Evolutionary conservation across 2,888 invertebrate genomes (phyloP).

Genomic region (Elmis aenea): DNA sequence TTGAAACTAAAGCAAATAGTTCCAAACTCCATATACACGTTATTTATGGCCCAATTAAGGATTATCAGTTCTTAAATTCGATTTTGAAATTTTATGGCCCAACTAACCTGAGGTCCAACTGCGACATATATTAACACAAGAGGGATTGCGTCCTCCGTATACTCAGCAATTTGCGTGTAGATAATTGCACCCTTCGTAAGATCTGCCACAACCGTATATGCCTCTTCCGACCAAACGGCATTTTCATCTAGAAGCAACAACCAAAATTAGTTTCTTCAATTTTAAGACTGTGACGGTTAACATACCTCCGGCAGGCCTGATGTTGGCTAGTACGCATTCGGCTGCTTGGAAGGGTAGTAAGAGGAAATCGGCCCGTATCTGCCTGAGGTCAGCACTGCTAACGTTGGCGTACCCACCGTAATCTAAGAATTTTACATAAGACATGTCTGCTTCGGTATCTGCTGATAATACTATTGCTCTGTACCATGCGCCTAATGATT

Average conservation of each 20-base stretch:
- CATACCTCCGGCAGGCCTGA: slow-evolving; percentile 71
- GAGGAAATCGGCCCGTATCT: slow-evolving; percentile 92
- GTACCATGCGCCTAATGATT: slow-evolving; percentile 82
- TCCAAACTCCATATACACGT: too few relatives aligned
- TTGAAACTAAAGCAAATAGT: too few relatives aligned
- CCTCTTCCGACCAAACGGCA: slow-evolving; percentile 69
- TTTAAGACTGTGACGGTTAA: too few relatives aligned
- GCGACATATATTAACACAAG: slow-evolving; percentile 78
- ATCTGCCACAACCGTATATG: slow-evolving; percentile 70
- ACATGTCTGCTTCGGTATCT: slow-evolving; percentile 64
- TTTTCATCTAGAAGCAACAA: slow-evolving; percentile 43
- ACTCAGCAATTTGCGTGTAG: slow-evolving; percentile 84
- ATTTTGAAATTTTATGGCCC: neutral
- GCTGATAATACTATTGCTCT: slow-evolving; percentile 69
- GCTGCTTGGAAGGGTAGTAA: slow-evolving; percentile 94
- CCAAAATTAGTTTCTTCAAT: too few relatives aligned
- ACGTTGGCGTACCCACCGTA: slow-evolving; percentile 89
- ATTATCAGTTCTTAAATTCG: neutral
- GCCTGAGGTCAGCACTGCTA: slow-evolving; percentile 72
- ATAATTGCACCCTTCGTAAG: slow-evolving; percentile 78
- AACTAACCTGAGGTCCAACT: slow-evolving; percentile 64
- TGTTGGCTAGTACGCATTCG: slow-evolving; percentile 89
- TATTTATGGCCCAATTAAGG: too few relatives aligned
- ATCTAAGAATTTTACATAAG: slow-evolving; percentile 86
- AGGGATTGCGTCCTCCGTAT: slow-evolving; percentile 72